Evolutionary conservation across 2,888 invertebrate genomes (phyloP), one percentile per base, ranked within the genome.

Genomic region (Harpalus rufipes): DNA sequence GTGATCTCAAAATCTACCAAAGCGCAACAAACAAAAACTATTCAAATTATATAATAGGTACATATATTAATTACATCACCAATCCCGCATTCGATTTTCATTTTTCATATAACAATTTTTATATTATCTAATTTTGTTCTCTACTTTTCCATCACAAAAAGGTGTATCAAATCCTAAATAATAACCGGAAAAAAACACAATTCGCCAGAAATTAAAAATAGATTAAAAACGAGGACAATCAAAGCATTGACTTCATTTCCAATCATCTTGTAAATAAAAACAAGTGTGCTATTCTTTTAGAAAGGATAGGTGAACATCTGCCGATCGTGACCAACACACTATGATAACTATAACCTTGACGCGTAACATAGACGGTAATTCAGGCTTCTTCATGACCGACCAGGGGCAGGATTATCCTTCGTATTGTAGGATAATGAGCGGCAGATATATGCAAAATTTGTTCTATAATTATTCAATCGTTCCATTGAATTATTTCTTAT

Each of bases 301-400:
- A 81, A 81, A 81, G 81, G 81, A 81, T 44, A 63, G 59, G 59
- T 58, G 63, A 81, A 81, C 81, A 81, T 78, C 78, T 78, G 78
- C 78, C 81, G 81, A 81, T 81, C 81, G 81, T 61, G 61, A 61
- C 63, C 63, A 63, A 61, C 41, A 44, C 25, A 25, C 8, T 65
- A 61, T 81, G 81, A 79, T 56, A 79, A 58, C 14, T 58, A 14
- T 79, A 32, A 81, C 81, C 81, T 81, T 81, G 81, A 65, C 44
- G 61, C 58, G 63, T 81, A 61, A 59, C 61, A 14, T 44, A 51
- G 44, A 51, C 56, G 56, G 76, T 59, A 59, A 79, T 61, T 14
- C 58, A 65, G 65, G 16, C 12, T 25, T 18, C 80, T 61, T 32
- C 61, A 78, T 58, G 58, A 78, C 25, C 7, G 14, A 63, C 2